Evolutionary conservation across 2,888 invertebrate genomes (phyloP).

Genomic region (Idaea biselata): DNA sequence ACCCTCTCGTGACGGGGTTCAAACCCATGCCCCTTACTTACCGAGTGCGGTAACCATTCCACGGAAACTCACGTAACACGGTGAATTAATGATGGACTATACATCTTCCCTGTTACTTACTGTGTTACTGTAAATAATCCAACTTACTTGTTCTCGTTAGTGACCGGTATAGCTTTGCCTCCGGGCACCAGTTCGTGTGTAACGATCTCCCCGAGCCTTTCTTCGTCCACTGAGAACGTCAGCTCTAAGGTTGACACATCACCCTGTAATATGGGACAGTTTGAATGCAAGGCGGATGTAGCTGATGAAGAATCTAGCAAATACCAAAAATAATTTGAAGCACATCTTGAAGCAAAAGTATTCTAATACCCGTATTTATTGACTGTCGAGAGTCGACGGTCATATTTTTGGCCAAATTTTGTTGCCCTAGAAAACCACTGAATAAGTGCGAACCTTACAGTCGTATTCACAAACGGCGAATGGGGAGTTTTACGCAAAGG

Average conservation of each 20-base stretch:
- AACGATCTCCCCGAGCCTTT: slow-evolving; percentile 94
- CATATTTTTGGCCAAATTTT: too few species aligned
- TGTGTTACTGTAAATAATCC: not conserved
- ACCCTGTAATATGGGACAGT: slow-evolving; percentile 69
- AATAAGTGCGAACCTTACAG: too few species aligned
- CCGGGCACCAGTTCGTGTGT: slow-evolving; percentile 98
- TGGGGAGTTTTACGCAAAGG: too few species aligned
- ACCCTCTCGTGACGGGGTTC: too few species aligned
- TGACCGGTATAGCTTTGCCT: slow-evolving; percentile 95
- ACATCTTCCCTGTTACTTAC: too few species aligned
- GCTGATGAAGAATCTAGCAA: not conserved
- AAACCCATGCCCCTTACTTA: too few species aligned
- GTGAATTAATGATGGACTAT: too few species aligned
- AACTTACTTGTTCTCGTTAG: slow-evolving; percentile 95
- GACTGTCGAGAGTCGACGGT: too few species aligned
- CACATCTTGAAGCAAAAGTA: too few species aligned
- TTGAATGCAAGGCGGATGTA: not conserved
- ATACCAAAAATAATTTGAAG: not conserved
- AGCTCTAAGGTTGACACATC: slow-evolving; percentile 96
- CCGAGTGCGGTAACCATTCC: too few species aligned
- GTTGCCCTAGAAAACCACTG: not conserved
- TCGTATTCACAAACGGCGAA: too few species aligned
- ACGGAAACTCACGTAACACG: too few species aligned
- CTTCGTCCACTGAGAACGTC: slow-evolving; percentile 98
- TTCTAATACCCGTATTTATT: not conserved